phyloP scores from a whole-genome alignment of 2,113 vertebrate genomes.

The Phyllostomus hastatus region DNA sequence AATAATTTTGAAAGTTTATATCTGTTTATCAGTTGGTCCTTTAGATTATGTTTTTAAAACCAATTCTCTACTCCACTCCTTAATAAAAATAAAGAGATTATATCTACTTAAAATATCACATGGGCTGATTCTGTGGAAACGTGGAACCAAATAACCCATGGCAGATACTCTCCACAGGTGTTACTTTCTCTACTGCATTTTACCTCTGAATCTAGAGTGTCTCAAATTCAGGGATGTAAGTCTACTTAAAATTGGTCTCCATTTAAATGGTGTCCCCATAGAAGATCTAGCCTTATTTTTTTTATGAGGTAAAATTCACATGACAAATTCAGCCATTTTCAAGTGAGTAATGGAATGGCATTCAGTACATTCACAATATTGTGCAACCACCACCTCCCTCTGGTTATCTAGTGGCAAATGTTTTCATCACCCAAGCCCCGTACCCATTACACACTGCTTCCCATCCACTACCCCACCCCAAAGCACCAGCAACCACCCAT shows the following conservation, averaged over 20 bases:
- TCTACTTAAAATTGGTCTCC: not conserved
- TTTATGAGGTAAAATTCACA: not conserved
- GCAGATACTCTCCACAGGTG: not conserved
- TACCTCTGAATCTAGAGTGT: not conserved
- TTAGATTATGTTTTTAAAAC: constrained; percentile 20
- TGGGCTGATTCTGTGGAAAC: not conserved
- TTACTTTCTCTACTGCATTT: fast-evolving
- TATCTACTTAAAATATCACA: not conserved
- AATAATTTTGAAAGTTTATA: not conserved
- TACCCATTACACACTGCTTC: not conserved
- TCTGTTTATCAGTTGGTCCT: not conserved
- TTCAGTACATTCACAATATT: not conserved
- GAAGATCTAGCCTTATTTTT: not conserved
- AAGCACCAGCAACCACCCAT: fast-evolving
- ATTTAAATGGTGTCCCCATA: not conserved
- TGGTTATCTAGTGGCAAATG: not conserved
- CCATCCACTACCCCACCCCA: not conserved
- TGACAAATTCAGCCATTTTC: not conserved
- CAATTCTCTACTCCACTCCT: not conserved
- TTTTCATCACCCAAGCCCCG: not conserved
- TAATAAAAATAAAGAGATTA: not conserved
- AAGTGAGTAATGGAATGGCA: not conserved
- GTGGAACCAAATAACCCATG: fast-evolving
- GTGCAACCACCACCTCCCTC: not conserved
- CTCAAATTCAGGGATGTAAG: too few relatives aligned